These are phyloP conservation scores for Cataglyphis rosenhaueri DNA, from an alignment of 2,888 invertebrate genomes.

Conservation along the genomic window DNA sequence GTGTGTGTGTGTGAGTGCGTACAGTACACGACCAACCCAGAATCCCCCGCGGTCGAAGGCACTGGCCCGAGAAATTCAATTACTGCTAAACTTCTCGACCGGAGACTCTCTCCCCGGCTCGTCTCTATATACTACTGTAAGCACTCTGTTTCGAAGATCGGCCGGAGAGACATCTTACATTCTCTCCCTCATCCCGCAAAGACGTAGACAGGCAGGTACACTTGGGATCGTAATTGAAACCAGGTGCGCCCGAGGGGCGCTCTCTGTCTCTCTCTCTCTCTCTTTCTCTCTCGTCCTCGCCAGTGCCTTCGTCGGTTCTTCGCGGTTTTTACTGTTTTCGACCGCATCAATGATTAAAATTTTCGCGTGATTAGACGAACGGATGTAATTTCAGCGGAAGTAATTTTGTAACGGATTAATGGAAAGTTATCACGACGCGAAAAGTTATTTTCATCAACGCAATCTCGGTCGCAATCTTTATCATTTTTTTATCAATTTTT, in stretches of 20 bases:
- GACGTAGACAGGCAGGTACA: slow-evolving; percentile 17
- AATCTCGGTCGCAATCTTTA: neutral
- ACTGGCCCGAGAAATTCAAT: slow-evolving; percentile 85
- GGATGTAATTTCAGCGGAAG: neutral
- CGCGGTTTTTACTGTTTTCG: neutral
- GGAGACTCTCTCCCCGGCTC: slow-evolving; percentile 76
- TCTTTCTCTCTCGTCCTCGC: neutral
- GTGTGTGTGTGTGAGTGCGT: neutral
- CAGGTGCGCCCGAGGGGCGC: slow-evolving; percentile 19
- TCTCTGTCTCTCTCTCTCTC: no score
- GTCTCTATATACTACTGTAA: slow-evolving; percentile 71
- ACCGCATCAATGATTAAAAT: neutral
- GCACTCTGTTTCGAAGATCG: slow-evolving; percentile 76
- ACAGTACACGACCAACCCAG: slow-evolving; percentile 68
- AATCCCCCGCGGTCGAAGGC: slow-evolving; percentile 81
- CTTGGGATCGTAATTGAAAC: slow-evolving; percentile 41
- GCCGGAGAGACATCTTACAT: slow-evolving; percentile 67
- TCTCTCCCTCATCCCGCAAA: slow-evolving; percentile 59
- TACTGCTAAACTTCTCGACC: slow-evolving; percentile 84
- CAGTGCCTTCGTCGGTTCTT: neutral
- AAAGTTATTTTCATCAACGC: neutral
- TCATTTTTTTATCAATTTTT: neutral
- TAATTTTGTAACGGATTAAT: neutral
- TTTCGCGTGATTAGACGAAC: neutral
- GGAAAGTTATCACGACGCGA: neutral